Evolutionary conservation across 2,113 vertebrate species (phyloP), one percentile per base, ranked within the genome.

Genomic region (Connochaetes taurinus): DNA sequence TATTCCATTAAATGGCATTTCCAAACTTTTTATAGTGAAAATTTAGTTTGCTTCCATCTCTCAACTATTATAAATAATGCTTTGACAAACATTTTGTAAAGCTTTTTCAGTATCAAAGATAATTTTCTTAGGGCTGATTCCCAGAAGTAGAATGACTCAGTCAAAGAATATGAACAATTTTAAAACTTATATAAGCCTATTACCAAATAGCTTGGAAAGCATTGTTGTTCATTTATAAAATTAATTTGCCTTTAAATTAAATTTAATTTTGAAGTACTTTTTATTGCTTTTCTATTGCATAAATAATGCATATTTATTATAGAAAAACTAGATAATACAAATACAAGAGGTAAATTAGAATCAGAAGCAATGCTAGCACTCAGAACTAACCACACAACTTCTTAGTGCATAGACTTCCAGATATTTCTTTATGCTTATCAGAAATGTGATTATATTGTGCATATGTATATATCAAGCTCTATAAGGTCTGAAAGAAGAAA

Each of bases 221-320:
- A 98, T 62, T 92, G 58, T 57, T 96, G 17, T 95, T 95, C 62
- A 85, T 85, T 86, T 95, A 91, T 93, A 96, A 96, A 86, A 95
- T 98, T 82, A 96, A 93, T 95, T 97, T 97, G 23, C 50, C 81
- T 94, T 96, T 97, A 95, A 97, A 97, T 94, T 95, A 92, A 98
- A 97, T 95, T 97, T 53, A 89, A 89, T 71, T 95, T 95, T n/a
- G 2, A 95, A 97, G 19, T 88, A 88, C 12, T 11, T 87, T 95
- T 92, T 96, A 92, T 93, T 94, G 19, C 81, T 87, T 90, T 96
- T 53, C 23, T 90, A 23, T 74, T 96, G 81, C 58, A 94, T 74
- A 97, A 96, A 81, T 87, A 91, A n/a, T 90, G 15, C 19, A 90
- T 74, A 91, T 40, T 82, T 67, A 85, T 87, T 82, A 57, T 27